Conservation (phyloP, 2,113 vertebrate species). For the Setophaga coronata region DNA sequence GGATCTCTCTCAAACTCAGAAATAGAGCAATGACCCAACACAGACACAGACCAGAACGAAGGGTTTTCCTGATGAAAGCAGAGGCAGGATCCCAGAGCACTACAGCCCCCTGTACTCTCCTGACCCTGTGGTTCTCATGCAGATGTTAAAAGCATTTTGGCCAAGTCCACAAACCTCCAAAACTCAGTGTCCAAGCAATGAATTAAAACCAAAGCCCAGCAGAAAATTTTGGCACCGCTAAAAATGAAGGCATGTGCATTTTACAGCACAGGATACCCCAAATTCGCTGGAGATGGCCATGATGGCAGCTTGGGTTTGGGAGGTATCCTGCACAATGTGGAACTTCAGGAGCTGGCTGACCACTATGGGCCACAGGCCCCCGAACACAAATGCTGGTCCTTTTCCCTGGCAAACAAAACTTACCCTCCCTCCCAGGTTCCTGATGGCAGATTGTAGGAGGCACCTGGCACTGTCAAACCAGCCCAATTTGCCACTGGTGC, state of each 20-base stretch:
- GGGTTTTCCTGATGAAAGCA: not conserved
- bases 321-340: too few species aligned
- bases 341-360: too few species aligned
- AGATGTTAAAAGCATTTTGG: not conserved
- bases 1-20: not conserved
- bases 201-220: not conserved
- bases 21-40: not conserved
- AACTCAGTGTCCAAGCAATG: not conserved
- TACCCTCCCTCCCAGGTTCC: too few species aligned
- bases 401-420: too few species aligned
- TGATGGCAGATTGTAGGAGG: too few species aligned
- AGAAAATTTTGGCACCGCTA: not conserved
- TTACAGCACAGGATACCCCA: too few species aligned
- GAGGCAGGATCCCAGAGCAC: not conserved
- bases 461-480: too few species aligned
- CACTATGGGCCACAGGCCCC: too few species aligned
- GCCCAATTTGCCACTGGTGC: too few species aligned
- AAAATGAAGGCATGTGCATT: not conserved
- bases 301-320: too few species aligned
- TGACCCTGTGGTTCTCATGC: rapidly evolving
- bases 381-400: too few species aligned
- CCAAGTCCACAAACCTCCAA: not conserved
- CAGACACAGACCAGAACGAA: rapidly evolving
- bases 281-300: rapidly evolving
- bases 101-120: not conserved